Evolutionary conservation across 2,113 vertebrate genomes (phyloP), one percentile per base, ranked within the genome.

Genomic region (Cariama cristata): DNA sequence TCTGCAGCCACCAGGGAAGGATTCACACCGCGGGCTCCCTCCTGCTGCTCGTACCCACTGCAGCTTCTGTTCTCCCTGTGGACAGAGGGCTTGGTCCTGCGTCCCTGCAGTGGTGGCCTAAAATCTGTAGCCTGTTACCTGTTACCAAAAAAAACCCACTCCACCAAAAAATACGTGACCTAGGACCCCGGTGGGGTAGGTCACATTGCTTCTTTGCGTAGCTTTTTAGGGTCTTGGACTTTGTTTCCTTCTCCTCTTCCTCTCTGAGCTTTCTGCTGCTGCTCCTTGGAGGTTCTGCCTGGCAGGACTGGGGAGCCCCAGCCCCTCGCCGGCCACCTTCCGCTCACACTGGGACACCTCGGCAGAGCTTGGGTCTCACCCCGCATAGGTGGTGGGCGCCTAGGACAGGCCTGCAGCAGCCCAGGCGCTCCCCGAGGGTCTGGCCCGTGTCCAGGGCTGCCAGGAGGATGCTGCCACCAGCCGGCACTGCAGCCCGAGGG

Each of bases 291-390:
- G 32, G 27, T 45, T 33, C 71, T 79, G 27, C 47, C n/a, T 24
- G 15, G 38, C 30, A 28, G 47, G 24, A 30, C 32, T 6, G 68
- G 47, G 35, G 47, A 30, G 49, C 55, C 35, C 12, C 72, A 69
- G 50, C 4, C 38, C 9, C 32, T 74, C 5, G 0, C 45, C 26
- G 42, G 55, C 30, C 1, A 1, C 33, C 45, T 6, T 44, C 58
- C 24, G 3, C 47, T 45, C 0, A 7, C 27, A 3, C 30, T n/a
- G 59, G 26, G 44, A 42, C 77, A 27, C 23, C 17, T 44, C 18
- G 17, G 32, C 50, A 40, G 50, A 44, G 4, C 33, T 81, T 0
- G 0, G 5, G 27, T 52, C 16, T 56, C 20, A 20, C 45, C 42
- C 47, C 26, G 4, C 1, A 6, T 6, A 11, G 28, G 66, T 2